Evolutionary conservation across 1,140 invertebrate genomes (phyloP), one percentile per base, ranked within the genome.

Genomic region (Halesus radiatus): DNA sequence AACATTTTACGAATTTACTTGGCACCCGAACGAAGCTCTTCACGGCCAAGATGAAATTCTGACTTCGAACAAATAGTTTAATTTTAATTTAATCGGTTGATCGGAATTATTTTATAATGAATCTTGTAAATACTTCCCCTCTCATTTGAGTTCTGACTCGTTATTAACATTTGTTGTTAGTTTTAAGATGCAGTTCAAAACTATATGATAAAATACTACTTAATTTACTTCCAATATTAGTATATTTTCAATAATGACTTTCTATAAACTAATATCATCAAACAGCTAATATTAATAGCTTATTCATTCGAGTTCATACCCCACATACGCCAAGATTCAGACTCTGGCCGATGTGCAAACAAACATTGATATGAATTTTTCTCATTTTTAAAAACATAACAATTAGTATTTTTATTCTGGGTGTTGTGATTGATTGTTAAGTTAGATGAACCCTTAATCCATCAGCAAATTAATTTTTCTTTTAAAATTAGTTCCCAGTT

Each of bases 21-120:
- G n/a, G 68, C 3, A 23, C 16, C 7, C 5, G 50, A 72, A 72
- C 20, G 3, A 53, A 20, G n/a, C 20, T 32, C 20, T 16, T 16
- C 18, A 52, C 10, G 16, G n/a, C 15, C 37, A 53, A 23, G 18
- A 20, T 23, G 26, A 26, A 22, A 52, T 52, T 52, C 18, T 32
- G 26, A 52, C 68, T 72, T 53, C 37, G 68, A 72, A 72, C 68
- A 72, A 72, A 54, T 23, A 52, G 18, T 50, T 50, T 53, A 23
- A 23, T 23, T 52, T 53, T 54, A 52, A 29, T 53, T 53, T n/a
- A 52, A 52, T 52, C 13, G 68, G 37, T 72, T 72, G 26, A 72
- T 72, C 68, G 50, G 68, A 75, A 75, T 56, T 45, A 75, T 75
- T 75, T 75, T 56, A 70, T 45, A 45, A 26, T 72, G 56, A 56